These are phyloP conservation scores for Chrysolina americana DNA, from an alignment of 2,888 invertebrate species.

Conservation along the genomic window DNA sequence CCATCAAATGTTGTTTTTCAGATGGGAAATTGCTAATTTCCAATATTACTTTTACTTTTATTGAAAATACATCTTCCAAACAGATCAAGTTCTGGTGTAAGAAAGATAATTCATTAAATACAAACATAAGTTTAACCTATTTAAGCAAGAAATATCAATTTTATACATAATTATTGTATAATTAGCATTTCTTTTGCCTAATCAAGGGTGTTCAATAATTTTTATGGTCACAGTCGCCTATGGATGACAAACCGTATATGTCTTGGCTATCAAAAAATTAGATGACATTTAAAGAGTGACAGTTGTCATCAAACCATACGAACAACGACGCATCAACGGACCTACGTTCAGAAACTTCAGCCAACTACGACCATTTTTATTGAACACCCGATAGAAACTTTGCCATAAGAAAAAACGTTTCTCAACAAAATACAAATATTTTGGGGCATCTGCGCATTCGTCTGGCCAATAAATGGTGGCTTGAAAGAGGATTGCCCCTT, in stretches of 20 bases:
- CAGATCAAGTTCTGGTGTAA: too few relatives aligned
- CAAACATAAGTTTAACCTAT: too few relatives aligned
- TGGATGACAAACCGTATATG: too few relatives aligned
- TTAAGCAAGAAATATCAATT: background rate
- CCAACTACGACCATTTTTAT: conserved; percentile 18
- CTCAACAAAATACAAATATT: conserved; percentile 10
- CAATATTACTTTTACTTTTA: too few relatives aligned
- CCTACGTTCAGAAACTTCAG: conserved; percentile 6
- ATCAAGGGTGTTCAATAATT: conserved; percentile 10
- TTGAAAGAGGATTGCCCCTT: conserved; percentile 23
- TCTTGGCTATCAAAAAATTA: too few relatives aligned
- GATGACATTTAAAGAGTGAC: too few relatives aligned
- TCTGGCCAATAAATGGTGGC: conserved; percentile 22
- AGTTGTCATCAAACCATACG: too few relatives aligned
- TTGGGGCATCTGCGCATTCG: conserved; percentile 13
- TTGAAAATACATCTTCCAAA: too few relatives aligned
- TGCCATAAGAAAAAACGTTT: background rate
- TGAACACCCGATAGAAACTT: conserved; percentile 10
- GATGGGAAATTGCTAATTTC: background rate
- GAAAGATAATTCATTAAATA: too few relatives aligned
- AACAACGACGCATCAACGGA: too few relatives aligned
- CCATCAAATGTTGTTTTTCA: conserved; percentile 1
- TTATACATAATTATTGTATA: conserved; percentile 10
- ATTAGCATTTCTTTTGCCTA: conserved; percentile 14
- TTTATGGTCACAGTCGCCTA: conserved; percentile 2